Percentiles rank a stretch among this genome's conserved stretches.
phyloP scores from a whole-genome alignment of 2,888 invertebrate genomes.

The Eupithecia pulchellata region DNA sequence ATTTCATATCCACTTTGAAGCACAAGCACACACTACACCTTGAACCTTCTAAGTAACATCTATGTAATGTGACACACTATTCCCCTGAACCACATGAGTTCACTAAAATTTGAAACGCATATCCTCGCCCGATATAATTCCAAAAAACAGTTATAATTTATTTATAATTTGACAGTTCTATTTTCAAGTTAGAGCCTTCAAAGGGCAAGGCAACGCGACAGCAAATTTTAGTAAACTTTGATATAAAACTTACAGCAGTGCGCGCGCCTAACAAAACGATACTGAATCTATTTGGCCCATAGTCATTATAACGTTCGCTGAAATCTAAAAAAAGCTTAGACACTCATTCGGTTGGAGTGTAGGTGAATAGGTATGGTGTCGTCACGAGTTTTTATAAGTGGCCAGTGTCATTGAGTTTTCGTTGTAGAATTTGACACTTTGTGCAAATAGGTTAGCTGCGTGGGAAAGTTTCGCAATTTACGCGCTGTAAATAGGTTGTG shows the following conservation, averaged over 20 bases:
- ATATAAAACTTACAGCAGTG: conserved; percentile 76
- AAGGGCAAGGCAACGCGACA: conserved; percentile 42
- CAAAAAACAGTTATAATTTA: conserved; percentile 26
- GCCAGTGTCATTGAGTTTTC: conserved; percentile 51
- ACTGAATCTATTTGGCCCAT: conserved; percentile 68
- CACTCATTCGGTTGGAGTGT: conserved; percentile 71
- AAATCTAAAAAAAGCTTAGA: conserved; percentile 79
- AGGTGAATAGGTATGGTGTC: conserved; percentile 57
- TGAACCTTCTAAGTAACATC: not conserved
- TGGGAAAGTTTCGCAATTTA: conserved; percentile 36
- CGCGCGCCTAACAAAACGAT: conserved; percentile 77
- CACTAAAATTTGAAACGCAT: conserved; percentile 32
- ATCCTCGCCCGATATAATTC: conserved; percentile 31
- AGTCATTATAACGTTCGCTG: conserved; percentile 68
- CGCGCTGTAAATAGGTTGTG: conserved; percentile 24
- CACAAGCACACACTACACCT: conserved; percentile 28
- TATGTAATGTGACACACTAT: conserved; percentile 19
- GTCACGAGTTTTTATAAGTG: conserved; percentile 53
- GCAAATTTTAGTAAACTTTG: conserved; percentile 49
- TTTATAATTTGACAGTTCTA: conserved; percentile 6
- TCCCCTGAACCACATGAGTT: conserved; percentile 15
- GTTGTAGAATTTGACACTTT: conserved; percentile 49
- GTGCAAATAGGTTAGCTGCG: conserved; percentile 48
- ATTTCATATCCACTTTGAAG: conserved; percentile 42
- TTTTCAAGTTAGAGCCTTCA: conserved; percentile 12